Evolutionary conservation across 2,797 vertebrate genomes (phyloP), one percentile per base, ranked within the genome.

Genomic region (Sebastiscus tertius): DNA sequence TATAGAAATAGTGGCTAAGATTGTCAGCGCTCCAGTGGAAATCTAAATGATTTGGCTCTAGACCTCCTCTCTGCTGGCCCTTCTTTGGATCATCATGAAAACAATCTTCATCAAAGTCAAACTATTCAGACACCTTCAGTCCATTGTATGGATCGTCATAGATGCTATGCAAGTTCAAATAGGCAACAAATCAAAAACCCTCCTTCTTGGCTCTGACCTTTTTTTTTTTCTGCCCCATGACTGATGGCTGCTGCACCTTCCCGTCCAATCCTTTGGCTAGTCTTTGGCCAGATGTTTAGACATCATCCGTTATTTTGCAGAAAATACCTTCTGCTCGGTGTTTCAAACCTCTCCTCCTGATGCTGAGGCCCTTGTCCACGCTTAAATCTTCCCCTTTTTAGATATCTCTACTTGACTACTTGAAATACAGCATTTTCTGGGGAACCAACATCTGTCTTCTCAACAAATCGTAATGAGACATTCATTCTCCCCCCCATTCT

Each of bases 271-370:
- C 11, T 58, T 60, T 22, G 27, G 10, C 26, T 64, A 6, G 58
- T 52, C 29, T 66, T 20, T 71, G 58, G 13, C 62, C 84, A 84
- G 77, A 78, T 75, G 66, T 77, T 67, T 8, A 52, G 18, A 52
- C 13, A 26, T 49, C 1, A 56, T 33, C 12, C 7, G 4, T 68
- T 26, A 52, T 4, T 27, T 12, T 24, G 5, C 7, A 33, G 13
- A 70, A 71, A 72, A 58, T 18, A 58, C 7, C 9, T 62, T 24
- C 39, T 39, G n/a, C 49, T 33, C 6, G 1, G 12, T 36, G 11
- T 10, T 6, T 64, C 52, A 34, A 11, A 7, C 7, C 29, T 59
- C 18, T 73, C 13, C 18, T 31, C 49, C 70, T 34, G 54, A 70
- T 26, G 16, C 66, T 2, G 5, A 75, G 18, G 7, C 39, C 27